phyloP scores from a whole-genome alignment of 2,113 vertebrate genomes.

The Paratilapia polleni region DNA sequence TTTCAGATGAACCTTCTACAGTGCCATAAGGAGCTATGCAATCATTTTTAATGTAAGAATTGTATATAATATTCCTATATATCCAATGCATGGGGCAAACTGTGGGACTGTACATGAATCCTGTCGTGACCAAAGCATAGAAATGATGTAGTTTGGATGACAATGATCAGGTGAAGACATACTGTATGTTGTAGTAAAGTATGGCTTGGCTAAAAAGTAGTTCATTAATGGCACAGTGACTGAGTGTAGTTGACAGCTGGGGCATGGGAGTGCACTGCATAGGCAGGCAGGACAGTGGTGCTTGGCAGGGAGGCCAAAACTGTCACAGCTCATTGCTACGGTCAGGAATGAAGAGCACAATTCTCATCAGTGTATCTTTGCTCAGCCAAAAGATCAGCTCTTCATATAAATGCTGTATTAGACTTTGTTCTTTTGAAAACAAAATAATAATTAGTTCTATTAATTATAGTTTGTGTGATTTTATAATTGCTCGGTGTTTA shows the following conservation, averaged over 20 bases:
- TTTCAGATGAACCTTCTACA: not conserved
- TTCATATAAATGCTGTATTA: not conserved
- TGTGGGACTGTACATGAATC: not conserved
- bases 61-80: too few species aligned
- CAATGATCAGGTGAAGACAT: not conserved
- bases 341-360: conserved; percentile 56
- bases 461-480: not conserved
- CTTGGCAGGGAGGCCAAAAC: conserved; percentile 74
- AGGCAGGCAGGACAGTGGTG: conserved; percentile 64
- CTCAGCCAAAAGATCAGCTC: conserved; percentile 43
- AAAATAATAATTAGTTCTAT: not conserved
- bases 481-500: not conserved
- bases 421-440: not conserved
- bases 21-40: not conserved
- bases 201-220: conserved; percentile 56
- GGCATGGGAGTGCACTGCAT: conserved; percentile 53
- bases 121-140: not conserved
- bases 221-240: conserved; percentile 68
- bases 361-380: conserved; percentile 67
- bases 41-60: not conserved
- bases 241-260: conserved; percentile 79
- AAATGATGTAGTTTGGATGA: conserved; percentile 3
- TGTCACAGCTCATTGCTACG: conserved; percentile 72
- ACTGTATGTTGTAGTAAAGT: not conserved
- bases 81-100: not conserved